These are phyloP conservation scores for Aspiorhynchus laticeps DNA, from an alignment of 2,113 vertebrate genomes.

Conservation along the genomic window DNA sequence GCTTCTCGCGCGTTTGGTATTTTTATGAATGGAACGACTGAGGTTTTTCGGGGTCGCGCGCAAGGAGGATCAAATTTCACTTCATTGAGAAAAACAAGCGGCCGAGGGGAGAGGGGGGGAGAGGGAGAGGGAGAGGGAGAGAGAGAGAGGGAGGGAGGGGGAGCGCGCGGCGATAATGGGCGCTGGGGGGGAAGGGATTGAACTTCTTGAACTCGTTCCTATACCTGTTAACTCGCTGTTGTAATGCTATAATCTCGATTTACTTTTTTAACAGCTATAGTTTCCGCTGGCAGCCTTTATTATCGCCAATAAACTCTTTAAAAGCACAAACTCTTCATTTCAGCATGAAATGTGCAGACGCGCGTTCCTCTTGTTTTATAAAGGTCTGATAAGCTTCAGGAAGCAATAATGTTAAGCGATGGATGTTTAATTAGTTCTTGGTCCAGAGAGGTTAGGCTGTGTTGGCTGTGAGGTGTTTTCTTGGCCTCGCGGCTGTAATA, in stretches of 20 bases:
- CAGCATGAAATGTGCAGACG: not conserved
- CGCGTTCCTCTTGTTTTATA: not conserved
- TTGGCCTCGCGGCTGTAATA: conserved; percentile 20
- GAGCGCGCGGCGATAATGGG: not conserved
- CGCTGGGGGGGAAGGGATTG: conserved; percentile 20
- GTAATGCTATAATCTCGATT: conserved; percentile 28
- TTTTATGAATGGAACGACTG: conserved; percentile 69
- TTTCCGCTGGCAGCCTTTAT: conserved; percentile 16
- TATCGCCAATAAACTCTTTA: conserved; percentile 19
- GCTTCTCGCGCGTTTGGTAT: conserved; percentile 21
- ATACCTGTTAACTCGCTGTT: conserved; percentile 17
- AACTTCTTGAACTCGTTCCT: conserved; percentile 50
- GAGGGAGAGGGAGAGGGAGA: conserved; percentile 16
- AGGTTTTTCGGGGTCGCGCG: not conserved
- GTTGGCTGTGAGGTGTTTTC: conserved; percentile 34
- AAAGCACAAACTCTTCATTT: not conserved
- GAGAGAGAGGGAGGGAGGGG: no score
- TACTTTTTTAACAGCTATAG: conserved; percentile 16
- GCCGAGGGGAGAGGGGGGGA: not conserved
- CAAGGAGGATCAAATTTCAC: conserved; percentile 72
- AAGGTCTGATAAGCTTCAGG: conserved; percentile 35
- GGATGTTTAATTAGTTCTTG: conserved; percentile 44
- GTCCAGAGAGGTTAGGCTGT: not conserved
- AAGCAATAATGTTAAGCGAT: conserved; percentile 53
- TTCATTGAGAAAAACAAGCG: conserved; percentile 81